Evolutionary conservation across 2,113 vertebrate genomes (phyloP).

Genomic region (Nestor notabilis): DNA sequence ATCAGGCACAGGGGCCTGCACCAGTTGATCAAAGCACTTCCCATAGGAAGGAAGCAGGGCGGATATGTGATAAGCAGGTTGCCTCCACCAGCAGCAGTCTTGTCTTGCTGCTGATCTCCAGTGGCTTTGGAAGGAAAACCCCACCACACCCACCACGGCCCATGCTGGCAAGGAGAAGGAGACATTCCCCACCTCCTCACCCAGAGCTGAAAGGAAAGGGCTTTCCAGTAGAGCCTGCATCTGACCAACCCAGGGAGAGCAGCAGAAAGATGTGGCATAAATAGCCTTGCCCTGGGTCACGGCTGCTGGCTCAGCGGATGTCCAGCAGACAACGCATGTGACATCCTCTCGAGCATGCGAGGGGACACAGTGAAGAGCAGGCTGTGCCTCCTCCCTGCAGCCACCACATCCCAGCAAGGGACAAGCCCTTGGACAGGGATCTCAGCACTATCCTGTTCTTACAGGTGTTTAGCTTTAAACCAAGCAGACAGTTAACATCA

Average conservation of each 20-base stretch:
- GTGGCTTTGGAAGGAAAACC: background rate
- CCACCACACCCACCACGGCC: background rate
- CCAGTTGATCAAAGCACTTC: background rate
- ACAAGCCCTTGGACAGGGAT: background rate
- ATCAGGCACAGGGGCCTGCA: background rate
- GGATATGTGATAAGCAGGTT: background rate
- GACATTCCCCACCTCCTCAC: background rate
- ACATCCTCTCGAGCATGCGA: background rate
- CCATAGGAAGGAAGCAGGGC: background rate
- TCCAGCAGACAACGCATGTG: background rate
- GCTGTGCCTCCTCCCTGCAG: background rate
- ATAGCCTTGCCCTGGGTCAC: background rate
- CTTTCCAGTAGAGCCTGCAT: background rate
- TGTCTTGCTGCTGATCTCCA: background rate
- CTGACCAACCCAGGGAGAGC: background rate
- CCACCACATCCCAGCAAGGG: background rate
- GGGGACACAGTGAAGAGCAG: background rate
- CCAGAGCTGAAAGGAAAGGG: background rate
- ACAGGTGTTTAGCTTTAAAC: background rate
- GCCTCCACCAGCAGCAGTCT: background rate
- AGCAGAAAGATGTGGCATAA: background rate
- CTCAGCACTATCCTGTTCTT: background rate
- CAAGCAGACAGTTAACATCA: accelerated
- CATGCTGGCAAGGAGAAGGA: background rate
- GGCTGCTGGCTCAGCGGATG: background rate